Conservation (phyloP, 1,140 invertebrate genomes). For the Aphis gossypii region DNA sequence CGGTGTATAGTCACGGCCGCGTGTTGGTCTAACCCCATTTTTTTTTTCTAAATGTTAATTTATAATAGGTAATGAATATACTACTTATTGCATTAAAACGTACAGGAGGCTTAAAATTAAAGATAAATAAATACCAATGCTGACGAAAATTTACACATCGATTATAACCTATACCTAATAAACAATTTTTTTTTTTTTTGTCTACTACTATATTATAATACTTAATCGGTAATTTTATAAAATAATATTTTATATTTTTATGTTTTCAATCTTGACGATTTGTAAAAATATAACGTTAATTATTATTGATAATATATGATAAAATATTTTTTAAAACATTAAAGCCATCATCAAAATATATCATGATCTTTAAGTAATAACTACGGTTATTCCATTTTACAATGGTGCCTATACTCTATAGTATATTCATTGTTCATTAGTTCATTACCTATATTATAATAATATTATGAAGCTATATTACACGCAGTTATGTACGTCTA, state of each 20-base stretch:
- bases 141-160: not conserved
- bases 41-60: not conserved
- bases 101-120: not conserved
- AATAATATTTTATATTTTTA: not conserved
- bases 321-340: too few relatives aligned
- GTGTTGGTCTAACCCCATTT: constrained; percentile 8
- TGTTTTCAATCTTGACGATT: not conserved
- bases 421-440: too few relatives aligned
- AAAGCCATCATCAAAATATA: not conserved
- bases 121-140: not conserved
- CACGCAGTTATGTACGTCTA: not conserved
- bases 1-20: constrained; percentile 9
- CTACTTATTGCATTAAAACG: not conserved
- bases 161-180: not conserved
- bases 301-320: too few relatives aligned
- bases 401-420: not conserved
- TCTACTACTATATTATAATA: not conserved
- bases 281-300: not conserved
- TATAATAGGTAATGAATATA: constrained; percentile 26
- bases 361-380: not conserved
- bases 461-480: not conserved
- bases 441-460: not conserved
- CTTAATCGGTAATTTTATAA: not conserved
- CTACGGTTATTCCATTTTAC: not conserved
- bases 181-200: not conserved